Evolutionary conservation across 2,113 vertebrate genomes (phyloP), one percentile per base, ranked within the genome.

Genomic region (Eulemur rufifrons): DNA sequence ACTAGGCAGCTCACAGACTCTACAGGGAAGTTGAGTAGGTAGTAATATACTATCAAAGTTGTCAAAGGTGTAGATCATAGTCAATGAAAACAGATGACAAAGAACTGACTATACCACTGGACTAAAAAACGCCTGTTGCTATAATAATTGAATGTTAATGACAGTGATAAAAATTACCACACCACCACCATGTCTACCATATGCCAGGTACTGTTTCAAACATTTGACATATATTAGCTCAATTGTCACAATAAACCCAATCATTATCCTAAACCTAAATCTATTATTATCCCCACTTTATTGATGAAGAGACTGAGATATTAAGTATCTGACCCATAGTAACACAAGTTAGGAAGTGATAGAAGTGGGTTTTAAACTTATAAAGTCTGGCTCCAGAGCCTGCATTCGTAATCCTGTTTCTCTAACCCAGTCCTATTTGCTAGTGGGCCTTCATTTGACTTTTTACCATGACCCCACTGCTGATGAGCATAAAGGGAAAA

Each of bases 221-320:
- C 18, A 88, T n/a, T 69, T 39, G 8, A 73, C 10, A 3, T 74
- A 54, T 27, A 95, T 77, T 85, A 76, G 84, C 11, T 71, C 59
- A 78, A 78, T 4, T 93, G 14, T 50, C 27, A 93, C 39, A 83
- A 89, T 82, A 96, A 91, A 29, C 12, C 32, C 78, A 95, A 63
- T 63, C 27, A 11, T 63, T 63, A 63, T 63, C 59, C 23, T 59
- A 59, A 59, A 59, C 56, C 21, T 47, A 63, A 59, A 63, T 25
- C 23, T 50, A 63, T 21, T 76, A 37, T 74, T 68, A 85, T 87
- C 23, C 86, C 34, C 14, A 71, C 71, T 90, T 88, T 85, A 86
- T 4, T 86, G 45, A 85, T 73, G 11, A 64, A 83, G 42, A 71
- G 47, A 74, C 15, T 73, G 32, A 56, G 29, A 42, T 77, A 54